These are phyloP conservation scores for Delphinapterus leucas DNA, from an alignment of 2,113 vertebrate species.

Conservation along the genomic window DNA sequence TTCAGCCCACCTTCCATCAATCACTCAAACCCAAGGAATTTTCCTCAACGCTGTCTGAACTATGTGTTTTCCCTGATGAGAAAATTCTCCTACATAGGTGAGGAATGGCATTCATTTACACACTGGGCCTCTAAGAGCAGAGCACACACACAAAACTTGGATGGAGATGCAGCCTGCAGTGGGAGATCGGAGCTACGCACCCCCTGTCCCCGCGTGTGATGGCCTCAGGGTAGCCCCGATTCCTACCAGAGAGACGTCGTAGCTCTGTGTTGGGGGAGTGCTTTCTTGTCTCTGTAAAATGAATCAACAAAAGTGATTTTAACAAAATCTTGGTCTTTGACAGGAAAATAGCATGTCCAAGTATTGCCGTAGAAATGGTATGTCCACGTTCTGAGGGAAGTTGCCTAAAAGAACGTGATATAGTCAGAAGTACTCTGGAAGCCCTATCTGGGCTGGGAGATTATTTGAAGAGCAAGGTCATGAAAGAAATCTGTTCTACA, in stretches of 20 bases:
- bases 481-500: not conserved
- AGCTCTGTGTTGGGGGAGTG: fast-evolving
- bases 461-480: not conserved
- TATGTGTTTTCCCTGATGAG: not conserved
- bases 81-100: conserved; percentile 60
- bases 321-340: not conserved
- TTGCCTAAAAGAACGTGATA: not conserved
- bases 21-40: conserved; percentile 34
- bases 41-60: not conserved
- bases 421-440: not conserved
- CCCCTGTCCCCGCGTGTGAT: fast-evolving
- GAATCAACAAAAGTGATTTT: not conserved
- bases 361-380: not conserved
- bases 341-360: not conserved
- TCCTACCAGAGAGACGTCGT: not conserved
- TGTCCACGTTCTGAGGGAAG: not conserved
- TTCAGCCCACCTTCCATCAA: not conserved
- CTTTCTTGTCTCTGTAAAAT: not conserved
- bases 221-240: fast-evolving
- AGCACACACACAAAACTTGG: not conserved
- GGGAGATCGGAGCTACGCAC: fast-evolving
- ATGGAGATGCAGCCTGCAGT: fast-evolving
- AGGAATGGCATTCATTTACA: conserved; percentile 58
- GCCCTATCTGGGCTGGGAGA: not conserved
- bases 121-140: conserved; percentile 13